phyloP scores from a whole-genome alignment of 1,140 invertebrate genomes.

The Listronotus bonariensis region DNA sequence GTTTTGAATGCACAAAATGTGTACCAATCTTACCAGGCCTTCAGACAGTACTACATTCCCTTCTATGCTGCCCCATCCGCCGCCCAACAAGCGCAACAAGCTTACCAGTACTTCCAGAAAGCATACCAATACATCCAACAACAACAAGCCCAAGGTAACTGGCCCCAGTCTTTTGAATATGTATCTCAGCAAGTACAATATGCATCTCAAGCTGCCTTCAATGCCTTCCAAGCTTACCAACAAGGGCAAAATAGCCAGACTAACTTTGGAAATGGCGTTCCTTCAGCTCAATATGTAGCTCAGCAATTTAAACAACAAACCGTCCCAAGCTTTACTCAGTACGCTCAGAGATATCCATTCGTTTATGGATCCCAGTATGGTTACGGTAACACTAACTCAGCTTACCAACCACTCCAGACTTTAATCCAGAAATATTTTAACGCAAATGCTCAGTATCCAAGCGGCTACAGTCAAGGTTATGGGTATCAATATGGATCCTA shows the following conservation, averaged over 20 bases:
- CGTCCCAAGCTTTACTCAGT: no score
- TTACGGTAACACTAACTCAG: no score
- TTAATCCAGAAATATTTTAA: no score
- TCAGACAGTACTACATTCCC: slow-evolving; percentile 15
- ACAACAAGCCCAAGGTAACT: neutral
- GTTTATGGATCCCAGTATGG: no score
- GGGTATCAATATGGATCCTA: slow-evolving; percentile 5
- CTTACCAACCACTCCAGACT: no score
- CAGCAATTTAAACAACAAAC: neutral
- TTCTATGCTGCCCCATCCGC: slow-evolving; percentile 21
- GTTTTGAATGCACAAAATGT: slow-evolving; percentile 4
- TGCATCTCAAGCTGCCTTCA: neutral
- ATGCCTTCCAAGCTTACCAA: neutral
- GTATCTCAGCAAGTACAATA: neutral
- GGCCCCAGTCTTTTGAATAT: neutral
- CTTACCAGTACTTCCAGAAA: slow-evolving; percentile 25
- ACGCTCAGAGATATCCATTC: no score
- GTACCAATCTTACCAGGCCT: slow-evolving; percentile 11
- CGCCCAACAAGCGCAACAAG: slow-evolving; percentile 3
- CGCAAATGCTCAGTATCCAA: no score
- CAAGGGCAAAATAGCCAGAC: neutral
- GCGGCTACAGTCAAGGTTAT: neutral
- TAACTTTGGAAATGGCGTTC: neutral
- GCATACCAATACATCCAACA: slow-evolving; percentile 16
- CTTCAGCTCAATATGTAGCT: neutral